phyloP scores from a whole-genome alignment of 2,113 vertebrate genomes.

The Pteruthius melanotis region DNA sequence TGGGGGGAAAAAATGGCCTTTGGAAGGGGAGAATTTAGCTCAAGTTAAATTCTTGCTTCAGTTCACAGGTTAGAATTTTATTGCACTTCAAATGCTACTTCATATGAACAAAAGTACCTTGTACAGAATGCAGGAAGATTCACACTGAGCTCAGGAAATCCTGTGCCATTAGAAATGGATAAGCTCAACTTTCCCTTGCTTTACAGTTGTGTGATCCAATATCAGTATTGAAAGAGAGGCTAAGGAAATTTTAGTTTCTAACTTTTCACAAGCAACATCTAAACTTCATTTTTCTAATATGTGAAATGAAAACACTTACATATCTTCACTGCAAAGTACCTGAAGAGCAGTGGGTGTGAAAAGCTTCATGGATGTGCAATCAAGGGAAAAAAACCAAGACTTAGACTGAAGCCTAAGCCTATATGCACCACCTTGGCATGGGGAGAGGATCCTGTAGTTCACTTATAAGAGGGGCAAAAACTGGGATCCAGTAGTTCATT shows the following conservation, averaged over 20 bases:
- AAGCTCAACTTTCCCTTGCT: neutral
- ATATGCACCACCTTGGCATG: neutral
- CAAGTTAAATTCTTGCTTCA: neutral
- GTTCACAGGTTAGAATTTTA: neutral
- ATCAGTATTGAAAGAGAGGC: neutral
- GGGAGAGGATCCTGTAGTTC: neutral
- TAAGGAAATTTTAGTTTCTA: neutral
- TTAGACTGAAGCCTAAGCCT: neutral
- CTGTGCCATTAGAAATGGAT: neutral
- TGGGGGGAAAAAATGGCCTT: fast-evolving
- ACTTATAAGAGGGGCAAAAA: neutral
- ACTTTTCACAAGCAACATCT: neutral
- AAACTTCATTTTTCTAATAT: neutral
- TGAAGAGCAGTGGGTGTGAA: neutral
- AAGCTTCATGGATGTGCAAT: neutral
- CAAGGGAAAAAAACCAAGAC: neutral
- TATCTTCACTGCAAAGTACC: neutral
- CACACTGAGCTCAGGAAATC: neutral
- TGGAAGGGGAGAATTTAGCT: neutral
- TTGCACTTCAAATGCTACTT: neutral
- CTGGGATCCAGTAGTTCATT: neutral
- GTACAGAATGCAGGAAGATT: neutral
- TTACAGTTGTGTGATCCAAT: neutral
- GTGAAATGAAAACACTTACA: neutral
- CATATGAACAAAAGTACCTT: neutral